Base-by-base conservation (phyloP, 1,140 invertebrate genomes). In the Euborellia annulipes region DNA sequence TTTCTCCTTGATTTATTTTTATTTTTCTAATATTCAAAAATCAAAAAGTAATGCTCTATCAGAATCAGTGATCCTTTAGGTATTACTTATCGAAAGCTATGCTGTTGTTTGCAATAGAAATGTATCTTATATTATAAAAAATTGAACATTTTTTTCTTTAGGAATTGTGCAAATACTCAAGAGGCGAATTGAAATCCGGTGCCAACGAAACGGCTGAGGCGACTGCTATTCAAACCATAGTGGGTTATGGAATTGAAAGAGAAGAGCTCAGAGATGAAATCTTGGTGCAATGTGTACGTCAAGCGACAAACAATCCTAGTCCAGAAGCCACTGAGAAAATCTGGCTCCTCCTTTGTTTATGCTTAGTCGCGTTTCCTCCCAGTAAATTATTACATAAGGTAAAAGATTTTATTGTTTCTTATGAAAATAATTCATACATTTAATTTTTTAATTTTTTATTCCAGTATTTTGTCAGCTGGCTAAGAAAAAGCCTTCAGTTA, bases 211-310 rank as follows among this genome's bases (percentile, higher is more conserved):
- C 92, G 46, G 73, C 79, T 23, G 88, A 92, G 61, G 74, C 84
- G 0, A 70, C 73, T 47, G 75, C 81, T 1, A 87, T 92, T 46
- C 88, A 92, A 57, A 78, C 73, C 13, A 81, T 92, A 50, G 85
- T 92, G 20, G 76, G 78, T 2, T 76, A 86, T 53, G 87, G 87
- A 2, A 75, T 93, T 47, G 86, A 91, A 58, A 67, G 87, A 17
- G 88, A 92, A 58, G 87, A 92, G 59, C 57, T 93, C 3, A 60
- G 88, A 9, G 88, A 92, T 62, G 89, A 93, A 64, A 84, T 92
- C 50, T 75, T 85, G 47, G 81, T 92, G 3, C 88, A 92, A 58
- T 82, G 85, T 55, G 85, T 90, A 49, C 68, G 88, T 54, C 82
- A 85, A 65, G 70, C 81, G 27, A 88, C 83, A 3, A 85, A 87